phyloP scores from a whole-genome alignment of 35 echinoderm and acorn worm species.

The Apostichopus japonicus region DNA sequence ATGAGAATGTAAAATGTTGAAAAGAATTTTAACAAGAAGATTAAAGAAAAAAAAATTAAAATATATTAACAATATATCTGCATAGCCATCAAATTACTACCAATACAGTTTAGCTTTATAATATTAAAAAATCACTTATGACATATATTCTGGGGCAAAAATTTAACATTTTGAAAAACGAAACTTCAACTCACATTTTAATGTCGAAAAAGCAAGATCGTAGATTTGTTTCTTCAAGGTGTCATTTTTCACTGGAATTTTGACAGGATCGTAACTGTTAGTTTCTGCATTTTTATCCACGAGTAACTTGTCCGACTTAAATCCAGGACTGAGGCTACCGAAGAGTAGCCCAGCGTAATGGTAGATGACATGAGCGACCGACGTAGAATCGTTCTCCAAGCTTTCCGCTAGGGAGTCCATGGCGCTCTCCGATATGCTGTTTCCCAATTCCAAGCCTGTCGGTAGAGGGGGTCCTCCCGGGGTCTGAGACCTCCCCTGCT shows the following conservation, averaged over 20 bases:
- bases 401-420: conserved; percentile 34
- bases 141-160: too few species aligned
- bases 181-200: conserved; percentile 41
- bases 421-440: conserved; percentile 53
- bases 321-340: conserved; percentile 17
- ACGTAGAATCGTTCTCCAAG: background rate
- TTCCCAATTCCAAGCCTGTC: background rate
- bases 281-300: conserved; percentile 35
- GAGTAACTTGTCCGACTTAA: conserved; percentile 40
- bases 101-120: too few species aligned
- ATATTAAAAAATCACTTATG: too few species aligned
- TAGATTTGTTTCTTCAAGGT: conserved; percentile 49
- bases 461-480: background rate
- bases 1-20: too few species aligned
- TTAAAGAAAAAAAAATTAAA: too few species aligned
- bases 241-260: conserved; percentile 39
- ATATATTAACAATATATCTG: too few species aligned
- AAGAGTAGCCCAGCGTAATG: conserved; percentile 54
- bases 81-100: too few species aligned
- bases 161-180: too few species aligned
- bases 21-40: too few species aligned
- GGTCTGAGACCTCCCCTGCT: background rate
- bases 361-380: conserved; percentile 3
- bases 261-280: background rate
- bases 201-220: conserved; percentile 51